Percentiles rank a stretch among this genome's conserved stretches.
These are phyloP conservation scores for Onchidella celtica DNA, from an alignment of 2,888 invertebrate species.

Conservation along the genomic window DNA sequence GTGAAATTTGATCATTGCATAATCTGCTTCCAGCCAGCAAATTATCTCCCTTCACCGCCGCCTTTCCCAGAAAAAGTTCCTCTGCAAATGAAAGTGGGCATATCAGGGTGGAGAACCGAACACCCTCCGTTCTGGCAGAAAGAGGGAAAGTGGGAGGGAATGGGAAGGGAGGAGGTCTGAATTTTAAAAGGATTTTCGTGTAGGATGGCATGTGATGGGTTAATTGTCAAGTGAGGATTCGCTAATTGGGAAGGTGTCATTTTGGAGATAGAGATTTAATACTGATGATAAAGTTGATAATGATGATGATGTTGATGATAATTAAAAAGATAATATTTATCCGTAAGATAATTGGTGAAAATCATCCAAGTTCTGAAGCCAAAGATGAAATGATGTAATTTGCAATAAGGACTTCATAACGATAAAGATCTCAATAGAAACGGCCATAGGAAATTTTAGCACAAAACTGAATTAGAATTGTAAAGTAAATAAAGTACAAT, in stretches of 20 bases:
- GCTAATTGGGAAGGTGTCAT: not conserved
- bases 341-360: not conserved
- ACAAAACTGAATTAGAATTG: too few relatives aligned
- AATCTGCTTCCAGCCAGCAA: constrained; percentile 22
- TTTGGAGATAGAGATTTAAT: not conserved
- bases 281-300: not conserved
- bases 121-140: not conserved
- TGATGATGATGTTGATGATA: not conserved
- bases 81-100: not conserved
- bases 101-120: not conserved
- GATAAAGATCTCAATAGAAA: too few relatives aligned
- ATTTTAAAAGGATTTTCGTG: constrained; percentile 18
- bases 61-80: not conserved
- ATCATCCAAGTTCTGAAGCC: too few relatives aligned
- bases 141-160: not conserved
- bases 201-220: not conserved
- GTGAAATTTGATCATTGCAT: constrained; percentile 20
- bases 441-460: too few relatives aligned
- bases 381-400: too few relatives aligned
- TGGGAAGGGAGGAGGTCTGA: too few relatives aligned
- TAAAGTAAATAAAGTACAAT: too few relatives aligned
- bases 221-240: not conserved
- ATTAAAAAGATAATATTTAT: not conserved
- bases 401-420: too few relatives aligned
- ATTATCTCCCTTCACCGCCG: constrained; percentile 1